Base-by-base conservation (phyloP, 2,888 invertebrate species). In the Serrognathus titanus region DNA sequence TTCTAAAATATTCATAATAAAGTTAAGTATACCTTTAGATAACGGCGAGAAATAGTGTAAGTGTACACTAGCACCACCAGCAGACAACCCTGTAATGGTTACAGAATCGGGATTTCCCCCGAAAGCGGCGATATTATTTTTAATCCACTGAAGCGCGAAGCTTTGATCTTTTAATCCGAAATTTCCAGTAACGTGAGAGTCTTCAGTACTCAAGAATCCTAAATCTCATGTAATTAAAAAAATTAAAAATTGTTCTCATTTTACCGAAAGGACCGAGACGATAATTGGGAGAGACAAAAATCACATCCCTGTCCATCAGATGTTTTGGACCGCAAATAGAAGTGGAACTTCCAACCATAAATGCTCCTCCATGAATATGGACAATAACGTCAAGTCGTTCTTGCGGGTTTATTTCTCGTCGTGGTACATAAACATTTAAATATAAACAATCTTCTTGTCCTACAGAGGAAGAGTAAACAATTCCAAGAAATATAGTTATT, bases 251-350 rank as follows among this genome's bases (percentile, higher is more conserved):
- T 31, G 24, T 43, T 43, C 9, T 9, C 13, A 6, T 13, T 11
- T 43, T 49, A 83, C 84, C 87, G 39, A 88, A 66, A 0, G 85
- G 82, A 48, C 87, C 87, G 10, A 88, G 65, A n/a, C 88, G 80
- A 66, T 87, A 88, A 71, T 84, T 86, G 0, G 88, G 66, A 1
- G 85, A 85, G 0, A 87, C 86, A 0, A 85, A 75, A 1, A 88
- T 81, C 2, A 85, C 75, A 58, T 86, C 82, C 38, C 78, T 73
- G 51, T 84, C 83, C 84, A 88, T 84, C 0, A 88, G 62, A 58
- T 80, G 77, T 3, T 78, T 71, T 1, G 85, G 80, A 1, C 81
- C 81, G n/a, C 59, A 31, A 68, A 82, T 83, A 67, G 81, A 82
- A 10, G 74, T 69, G 0, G 80, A 79, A 0, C 78, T 73, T 0